A percentile compares a stretch with the other conserved stretches of the same genome.
Conservation (phyloP, 2,113 vertebrate species). For the Centropus bengalensis region DNA sequence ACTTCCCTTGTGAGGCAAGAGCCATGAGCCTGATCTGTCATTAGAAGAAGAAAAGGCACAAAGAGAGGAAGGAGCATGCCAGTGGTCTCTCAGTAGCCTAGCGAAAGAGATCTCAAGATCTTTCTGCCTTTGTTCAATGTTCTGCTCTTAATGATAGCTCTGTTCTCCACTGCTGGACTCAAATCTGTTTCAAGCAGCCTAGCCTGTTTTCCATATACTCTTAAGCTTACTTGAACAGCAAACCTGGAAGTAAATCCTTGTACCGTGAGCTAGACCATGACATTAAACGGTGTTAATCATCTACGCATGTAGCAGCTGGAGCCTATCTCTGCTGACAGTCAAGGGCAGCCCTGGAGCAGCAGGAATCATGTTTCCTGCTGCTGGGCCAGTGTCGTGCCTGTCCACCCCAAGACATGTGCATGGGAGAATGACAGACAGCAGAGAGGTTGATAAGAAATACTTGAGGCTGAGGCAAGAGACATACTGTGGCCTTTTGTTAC, state of each 20-base stretch:
- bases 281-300: background rate
- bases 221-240: background rate
- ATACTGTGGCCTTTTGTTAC: background rate
- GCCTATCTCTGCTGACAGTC: background rate
- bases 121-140: background rate
- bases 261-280: background rate
- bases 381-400: background rate
- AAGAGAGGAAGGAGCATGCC: background rate
- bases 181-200: background rate
- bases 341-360: background rate
- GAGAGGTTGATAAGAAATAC: background rate
- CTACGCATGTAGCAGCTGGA: background rate
- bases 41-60: background rate
- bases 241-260: background rate
- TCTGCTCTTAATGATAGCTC: background rate
- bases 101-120: background rate
- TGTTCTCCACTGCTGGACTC: rapidly evolving
- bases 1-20: rapidly evolving
- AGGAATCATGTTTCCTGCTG: background rate
- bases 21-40: background rate
- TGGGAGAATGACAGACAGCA: background rate
- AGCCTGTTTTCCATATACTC: background rate
- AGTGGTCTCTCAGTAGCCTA: background rate
- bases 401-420: background rate
- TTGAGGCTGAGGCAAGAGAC: background rate